Conservation (phyloP, 2,113 vertebrate species). For the Leptobrachium ailaonicum region DNA sequence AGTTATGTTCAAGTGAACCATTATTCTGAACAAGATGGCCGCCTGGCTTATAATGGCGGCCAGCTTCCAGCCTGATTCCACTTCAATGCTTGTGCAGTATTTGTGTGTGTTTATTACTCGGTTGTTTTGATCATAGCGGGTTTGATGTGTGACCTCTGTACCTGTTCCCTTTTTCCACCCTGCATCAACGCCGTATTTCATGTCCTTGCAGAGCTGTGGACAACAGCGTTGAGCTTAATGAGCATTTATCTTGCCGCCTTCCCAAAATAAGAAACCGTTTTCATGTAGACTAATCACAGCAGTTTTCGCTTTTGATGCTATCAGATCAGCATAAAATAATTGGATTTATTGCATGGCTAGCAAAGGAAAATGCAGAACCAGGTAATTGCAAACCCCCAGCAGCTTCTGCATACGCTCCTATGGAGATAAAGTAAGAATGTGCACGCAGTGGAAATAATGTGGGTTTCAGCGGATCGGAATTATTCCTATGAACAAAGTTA, state of each 20-base stretch:
- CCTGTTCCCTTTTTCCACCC: constrained; percentile 10
- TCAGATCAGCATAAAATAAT: constrained; percentile 33
- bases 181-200: not conserved
- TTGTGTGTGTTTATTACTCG: not conserved
- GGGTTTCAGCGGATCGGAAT: not conserved
- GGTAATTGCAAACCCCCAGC: constrained; percentile 1
- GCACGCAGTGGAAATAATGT: not conserved
- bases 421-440: not conserved
- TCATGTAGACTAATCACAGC: constrained; percentile 15
- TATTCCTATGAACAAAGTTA: no score
- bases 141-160: constrained; percentile 23
- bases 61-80: no score
- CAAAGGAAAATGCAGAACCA: not conserved
- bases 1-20: no score
- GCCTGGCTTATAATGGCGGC: no score
- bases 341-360: constrained; percentile 18
- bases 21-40: no score
- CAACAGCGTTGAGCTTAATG: constrained; percentile 7
- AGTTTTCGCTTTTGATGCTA: constrained; percentile 5
- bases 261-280: constrained; percentile 2
- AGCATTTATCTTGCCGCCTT: not conserved
- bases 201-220: constrained; percentile 17
- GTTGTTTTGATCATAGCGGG: constrained; percentile 26
- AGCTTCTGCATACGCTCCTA: not conserved
- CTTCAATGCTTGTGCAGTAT: no score